Base-by-base conservation (phyloP, 2,797 vertebrate species). In the Takifugu rubripes region DNA sequence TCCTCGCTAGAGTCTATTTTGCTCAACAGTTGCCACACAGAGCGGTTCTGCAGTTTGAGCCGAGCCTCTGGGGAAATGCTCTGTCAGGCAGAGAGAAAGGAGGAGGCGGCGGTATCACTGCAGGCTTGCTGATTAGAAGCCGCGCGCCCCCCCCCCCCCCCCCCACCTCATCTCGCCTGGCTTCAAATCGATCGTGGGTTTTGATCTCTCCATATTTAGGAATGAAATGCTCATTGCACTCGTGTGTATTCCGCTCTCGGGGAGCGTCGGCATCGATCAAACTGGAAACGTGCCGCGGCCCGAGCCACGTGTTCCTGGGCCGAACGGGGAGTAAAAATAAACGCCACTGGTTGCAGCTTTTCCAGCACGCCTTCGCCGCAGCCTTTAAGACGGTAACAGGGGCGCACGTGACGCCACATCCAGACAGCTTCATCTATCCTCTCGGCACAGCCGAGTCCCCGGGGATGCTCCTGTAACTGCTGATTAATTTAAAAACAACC, bases 21-120 rank as follows among this genome's bases (percentile, higher is more conserved):
- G 80, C 65, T 84, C 77, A 84, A 80, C 80, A 82, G 79, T 83
- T 84, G 73, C 79, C 86, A 76, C 79, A 82, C 79, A 77, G 58
- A 71, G 70, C 52, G 25, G 68, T 63, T 80, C 73, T 82, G 79
- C 75, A 61, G 85, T 72, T 75, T 84, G 78, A 84, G 80, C 71
- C 12, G 31, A 76, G 70, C 71, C 87, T 85, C 87, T 80, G 66
- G 77, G 83, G 77, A 82, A 82, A 76, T 40, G 54, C 72, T 72
- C 68, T 79, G 77, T 82, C 74, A 79, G 82, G 75, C 29, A 2
- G 58, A 71, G 60, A 62, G 57, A 57, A 33, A 68, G 36, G 53
- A 8, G 63, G 36, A 48, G 63, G 49, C 5, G 70, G 63, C 1
- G 15, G 52, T 59, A 76, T 78, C 64, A 72, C 65, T 74, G 66